Evolutionary conservation across 2,888 invertebrate genomes (phyloP).

Genomic region (Ormyrus rosae): DNA sequence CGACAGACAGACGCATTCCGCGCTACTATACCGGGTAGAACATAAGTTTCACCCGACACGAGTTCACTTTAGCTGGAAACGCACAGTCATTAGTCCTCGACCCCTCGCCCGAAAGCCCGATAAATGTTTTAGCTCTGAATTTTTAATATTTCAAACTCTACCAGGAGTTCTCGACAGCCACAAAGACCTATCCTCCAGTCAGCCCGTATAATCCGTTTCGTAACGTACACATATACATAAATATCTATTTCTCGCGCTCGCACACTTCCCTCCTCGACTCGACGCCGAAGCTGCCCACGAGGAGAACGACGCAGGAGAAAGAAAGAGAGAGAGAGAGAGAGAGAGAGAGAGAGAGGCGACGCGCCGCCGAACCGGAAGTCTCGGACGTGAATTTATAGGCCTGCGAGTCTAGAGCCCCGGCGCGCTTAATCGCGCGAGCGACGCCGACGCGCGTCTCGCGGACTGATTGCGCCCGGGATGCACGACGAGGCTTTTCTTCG

Average conservation of each 20-base stretch:
- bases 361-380: slow-evolving; percentile 31
- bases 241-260: neutral
- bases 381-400: slow-evolving; percentile 39
- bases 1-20: neutral
- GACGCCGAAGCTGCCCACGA: slow-evolving; percentile 7
- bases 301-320: neutral
- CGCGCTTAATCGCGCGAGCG: no score
- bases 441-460: no score
- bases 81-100: neutral
- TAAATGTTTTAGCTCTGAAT: no score
- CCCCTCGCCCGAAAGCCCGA: no score
- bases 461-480: no score
- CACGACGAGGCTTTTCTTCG: no score
- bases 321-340: slow-evolving; percentile 6
- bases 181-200: neutral
- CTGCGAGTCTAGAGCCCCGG: no score
- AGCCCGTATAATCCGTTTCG: neutral
- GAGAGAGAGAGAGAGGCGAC: neutral
- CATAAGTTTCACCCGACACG: no score
- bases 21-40: neutral
- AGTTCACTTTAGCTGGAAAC: neutral
- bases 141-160: no score
- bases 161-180: no score
- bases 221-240: neutral
- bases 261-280: neutral